Base-by-base conservation (phyloP, 2,113 vertebrate species). In the Cyanoderma ruficeps region DNA sequence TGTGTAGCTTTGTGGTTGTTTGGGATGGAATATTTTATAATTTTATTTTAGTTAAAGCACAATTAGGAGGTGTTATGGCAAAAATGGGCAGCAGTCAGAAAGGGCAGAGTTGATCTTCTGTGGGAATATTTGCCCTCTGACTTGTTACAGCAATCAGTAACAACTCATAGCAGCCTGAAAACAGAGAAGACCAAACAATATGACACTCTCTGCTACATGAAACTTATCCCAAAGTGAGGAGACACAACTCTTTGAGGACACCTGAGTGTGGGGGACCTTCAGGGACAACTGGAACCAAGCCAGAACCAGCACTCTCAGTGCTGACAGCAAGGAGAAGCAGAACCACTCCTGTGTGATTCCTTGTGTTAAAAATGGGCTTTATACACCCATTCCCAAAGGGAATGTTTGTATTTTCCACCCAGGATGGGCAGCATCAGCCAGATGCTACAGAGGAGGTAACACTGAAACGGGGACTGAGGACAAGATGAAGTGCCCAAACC, bases 1-100 rank as follows among this genome's bases (percentile, higher is more conserved):
- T 0, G 0, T 4, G 16, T 33, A 33, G 53, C 53, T 49, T 6
- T 5, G 14, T 10, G 10, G 52, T 39, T 50, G 57, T 22, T 20
- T 41, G 12, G 11, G 46, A 61, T 17, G 11, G 37, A 87, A 35
- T 41, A 39, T 20, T 11, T 27, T 6, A 10, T 24, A 2, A 28
- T 50, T 55, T 81, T 56, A 30, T 41, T 86, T 70, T 28, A 37
- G 35, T 33, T 3, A 60, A 42, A 61, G 68, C 41, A 56, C 11
- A 50, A 1, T 27, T 71, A 31, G 42, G 27, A 70, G 31, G 4
- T 37, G 8, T 49, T 37, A 49, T 5, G 27, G 27, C 53, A 64
- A 49, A 52, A 63, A 9, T 0, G 6, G 37, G 33, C 52, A 84
- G 16, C 39, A 59, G 17, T 19, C 28, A 69, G 61, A 75, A 90